Evolutionary conservation across 2,888 invertebrate species (phyloP).

Genomic region (Galerucella calmariensis): DNA sequence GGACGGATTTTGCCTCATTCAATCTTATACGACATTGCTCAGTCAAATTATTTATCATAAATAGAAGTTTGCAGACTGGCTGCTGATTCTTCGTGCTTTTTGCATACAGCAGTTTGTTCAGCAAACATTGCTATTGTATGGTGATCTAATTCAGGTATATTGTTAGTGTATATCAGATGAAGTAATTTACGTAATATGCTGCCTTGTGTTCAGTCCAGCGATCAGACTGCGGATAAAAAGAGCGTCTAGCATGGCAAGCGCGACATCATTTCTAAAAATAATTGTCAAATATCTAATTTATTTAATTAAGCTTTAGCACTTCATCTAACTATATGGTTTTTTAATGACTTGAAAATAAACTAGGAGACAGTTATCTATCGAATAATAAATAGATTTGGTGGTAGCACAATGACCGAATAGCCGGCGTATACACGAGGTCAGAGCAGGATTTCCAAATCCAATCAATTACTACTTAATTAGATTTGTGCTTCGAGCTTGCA

Average conservation of each 20-base stretch:
- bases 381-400: slow-evolving; percentile 22
- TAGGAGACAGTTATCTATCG: not conserved
- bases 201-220: not conserved
- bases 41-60: too few species aligned
- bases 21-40: too few species aligned
- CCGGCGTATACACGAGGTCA: slow-evolving; percentile 4
- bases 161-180: not conserved
- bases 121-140: not conserved
- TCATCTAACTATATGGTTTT: not conserved
- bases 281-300: too few species aligned
- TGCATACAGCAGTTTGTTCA: too few species aligned
- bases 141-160: not conserved
- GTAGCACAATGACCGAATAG: slow-evolving; percentile 4
- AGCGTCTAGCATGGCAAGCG: too few species aligned
- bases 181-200: not conserved
- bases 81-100: too few species aligned
- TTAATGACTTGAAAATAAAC: not conserved
- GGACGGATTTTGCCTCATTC: too few species aligned
- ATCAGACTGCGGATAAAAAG: too few species aligned
- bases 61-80: too few species aligned
- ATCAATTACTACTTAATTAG: slow-evolving; percentile 21
- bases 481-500: slow-evolving; percentile 17
- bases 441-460: slow-evolving; percentile 21
- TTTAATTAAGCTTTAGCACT: too few species aligned
- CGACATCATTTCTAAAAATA: too few species aligned